Base-by-base conservation (phyloP, 2,113 vertebrate genomes). In the Alethe castanea region DNA sequence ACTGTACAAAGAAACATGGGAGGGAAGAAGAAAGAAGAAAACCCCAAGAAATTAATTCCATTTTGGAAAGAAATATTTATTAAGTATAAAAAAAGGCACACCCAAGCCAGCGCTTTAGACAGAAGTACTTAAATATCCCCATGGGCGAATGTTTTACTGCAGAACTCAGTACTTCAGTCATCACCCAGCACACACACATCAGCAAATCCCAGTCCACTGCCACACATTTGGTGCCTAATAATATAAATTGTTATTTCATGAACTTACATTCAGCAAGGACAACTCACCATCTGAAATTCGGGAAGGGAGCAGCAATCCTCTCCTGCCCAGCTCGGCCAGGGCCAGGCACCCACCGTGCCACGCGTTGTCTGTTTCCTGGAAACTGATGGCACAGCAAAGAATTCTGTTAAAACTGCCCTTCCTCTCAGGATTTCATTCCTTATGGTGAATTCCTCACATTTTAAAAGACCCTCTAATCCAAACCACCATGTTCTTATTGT, bases 311-410 rank as follows among this genome's bases (percentile, higher is more conserved):
- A 99, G 94, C 90, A 99, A 97, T 69, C 99, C 99, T 98, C 99
- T 98, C 81, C 99, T 98, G 61, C 99, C 99, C 61, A 99, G 97
- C 87, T 99, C 99, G 6, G 99, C 99, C 91, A 99, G 97, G 6
- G 99, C 99, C 86, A 99, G 97, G 94, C 99, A 99, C 53, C 99
- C 99, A 0, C 99, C 99, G 8, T 99, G 99, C 99, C 99, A 99
- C 0, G 99, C 98, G 2, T 97, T 99, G 95, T 99, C 98, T 0
- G 99, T 99, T 94, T 99, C 99, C 97, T 99, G 99, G 81, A 99
- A 99, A 97, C 99, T 99, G 54, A 97, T 26, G 65, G 6, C 9
- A 94, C 38, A 85, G 93, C 42, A 96, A 86, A 11, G 72, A 35
- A 7, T 12, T 78, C 28, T 24, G 50, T 80, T 88, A 54, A 66